Evolutionary conservation across 2,797 vertebrate genomes (phyloP).

Genomic region (Podarcis lilfordi): DNA sequence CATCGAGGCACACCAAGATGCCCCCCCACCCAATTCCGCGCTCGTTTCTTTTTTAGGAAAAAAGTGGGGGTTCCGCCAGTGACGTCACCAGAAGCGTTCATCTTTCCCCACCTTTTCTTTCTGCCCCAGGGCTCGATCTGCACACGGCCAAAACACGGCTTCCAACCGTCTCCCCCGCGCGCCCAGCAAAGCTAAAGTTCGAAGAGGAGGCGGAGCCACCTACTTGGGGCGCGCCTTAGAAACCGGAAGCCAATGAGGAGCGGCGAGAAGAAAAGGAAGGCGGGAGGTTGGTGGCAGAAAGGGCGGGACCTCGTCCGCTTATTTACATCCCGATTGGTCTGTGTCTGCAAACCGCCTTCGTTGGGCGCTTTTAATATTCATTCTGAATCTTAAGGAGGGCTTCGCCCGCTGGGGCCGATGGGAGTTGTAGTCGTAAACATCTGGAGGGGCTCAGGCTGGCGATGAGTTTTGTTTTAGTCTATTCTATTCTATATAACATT

Average conservation of each 20-base stretch:
- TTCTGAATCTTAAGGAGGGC: background rate
- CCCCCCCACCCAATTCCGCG: too few species aligned
- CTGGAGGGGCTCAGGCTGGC: background rate
- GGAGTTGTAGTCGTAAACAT: background rate
- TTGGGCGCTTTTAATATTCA: background rate
- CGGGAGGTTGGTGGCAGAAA: too few species aligned
- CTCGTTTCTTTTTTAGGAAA: background rate
- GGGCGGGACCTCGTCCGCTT: background rate
- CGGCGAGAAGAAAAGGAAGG: background rate
- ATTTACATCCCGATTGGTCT: background rate
- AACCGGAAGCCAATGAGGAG: background rate
- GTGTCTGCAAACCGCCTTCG: background rate
- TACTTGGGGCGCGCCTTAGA: background rate
- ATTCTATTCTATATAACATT: too few species aligned
- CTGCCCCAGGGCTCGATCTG: background rate
- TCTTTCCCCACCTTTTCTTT: conserved; percentile 77
- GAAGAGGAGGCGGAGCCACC: background rate
- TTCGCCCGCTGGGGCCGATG: background rate
- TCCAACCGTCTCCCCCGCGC: background rate
- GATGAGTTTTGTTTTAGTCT: too few species aligned
- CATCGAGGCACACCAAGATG: background rate
- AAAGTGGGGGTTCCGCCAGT: too few species aligned
- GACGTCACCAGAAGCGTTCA: background rate
- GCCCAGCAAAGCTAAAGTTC: background rate
- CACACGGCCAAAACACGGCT: background rate